Base-by-base conservation (phyloP, 2,888 invertebrate genomes). In the Zaprionus lineosus region DNA sequence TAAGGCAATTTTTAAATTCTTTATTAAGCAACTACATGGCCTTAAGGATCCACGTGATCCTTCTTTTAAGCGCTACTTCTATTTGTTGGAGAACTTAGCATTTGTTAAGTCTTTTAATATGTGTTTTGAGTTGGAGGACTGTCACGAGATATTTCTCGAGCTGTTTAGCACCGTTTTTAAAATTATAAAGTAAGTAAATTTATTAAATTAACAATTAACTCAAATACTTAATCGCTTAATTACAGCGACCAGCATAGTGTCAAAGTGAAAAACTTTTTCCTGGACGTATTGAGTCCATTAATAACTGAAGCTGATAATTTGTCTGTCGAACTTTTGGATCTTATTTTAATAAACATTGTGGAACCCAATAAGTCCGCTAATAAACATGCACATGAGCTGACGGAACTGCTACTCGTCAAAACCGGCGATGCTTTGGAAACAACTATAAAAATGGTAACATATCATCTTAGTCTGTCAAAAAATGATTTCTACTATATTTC, bases 21-120 rank as follows among this genome's bases (percentile, higher is more conserved):
- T 98, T 66, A 98, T 98, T 67, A 96, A 96, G 85, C 98, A 98
- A 90, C 91, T 99, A 66, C 93, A 95, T 74, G 98, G 98, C 9
- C 92, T 99, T 15, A 96, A 96, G 87, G 98, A 98, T 91, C 98
- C 98, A 0, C 98, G 98, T 90, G 97, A 98, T 91, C 97, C 98
- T 2, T 97, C 98, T 1, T 99, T 98, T 91, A 98, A 98, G 90
- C 93, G 98, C 74, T 98, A 98, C 91, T 98, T 98, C 91, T 99
- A 99, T 90, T 92, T 99, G 41, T 91, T 99, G 53, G 98, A 99
- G 91, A 99, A 98, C 91, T 91, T 99, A 81, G 98, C 98, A 0
- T 98, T 97, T 90, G 98, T 98, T 26, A 99, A 99, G 90, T 97
- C 98, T 0, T 98, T 99, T 91, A 98, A 98, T 90, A 98, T 99